A percentile compares a stretch with the other conserved stretches of the same genome.
Evolutionary conservation across 35 echinoderm and acorn worm genomes (phyloP).

Genomic region (Apostichopus parvimensis): DNA sequence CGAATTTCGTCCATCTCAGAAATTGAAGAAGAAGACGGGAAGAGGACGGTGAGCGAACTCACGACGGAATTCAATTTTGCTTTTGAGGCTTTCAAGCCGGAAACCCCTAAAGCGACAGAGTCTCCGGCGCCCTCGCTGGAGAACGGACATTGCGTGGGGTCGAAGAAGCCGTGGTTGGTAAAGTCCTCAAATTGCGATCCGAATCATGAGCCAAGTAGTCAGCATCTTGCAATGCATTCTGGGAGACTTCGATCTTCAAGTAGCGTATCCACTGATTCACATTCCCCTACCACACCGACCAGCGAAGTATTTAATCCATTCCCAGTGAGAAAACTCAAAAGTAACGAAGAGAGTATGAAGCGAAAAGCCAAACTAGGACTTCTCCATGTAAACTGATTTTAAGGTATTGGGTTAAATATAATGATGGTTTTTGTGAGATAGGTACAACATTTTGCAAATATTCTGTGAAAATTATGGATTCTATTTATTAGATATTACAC

Average conservation of each 20-base stretch:
- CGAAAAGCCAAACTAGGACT: slow-evolving; percentile 35
- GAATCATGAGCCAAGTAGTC: background rate
- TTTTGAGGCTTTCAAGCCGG: slow-evolving; percentile 74
- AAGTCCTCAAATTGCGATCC: background rate
- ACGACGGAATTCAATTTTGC: slow-evolving; percentile 68
- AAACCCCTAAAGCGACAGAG: slow-evolving; percentile 28
- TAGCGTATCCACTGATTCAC: slow-evolving; percentile 6
- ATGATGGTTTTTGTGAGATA: too few species aligned
- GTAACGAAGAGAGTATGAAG: slow-evolving; percentile 37
- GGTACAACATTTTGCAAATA: too few species aligned
- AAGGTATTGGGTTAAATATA: too few species aligned
- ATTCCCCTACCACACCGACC: background rate
- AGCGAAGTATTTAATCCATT: slow-evolving; percentile 53
- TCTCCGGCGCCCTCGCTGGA: background rate
- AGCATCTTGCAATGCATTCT: background rate
- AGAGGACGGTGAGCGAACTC: slow-evolving; percentile 18
- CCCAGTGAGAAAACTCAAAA: slow-evolving; percentile 23
- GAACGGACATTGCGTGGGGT: slow-evolving; percentile 15
- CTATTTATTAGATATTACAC: too few species aligned
- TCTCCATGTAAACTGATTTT: slow-evolving; percentile 7
- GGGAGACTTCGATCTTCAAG: slow-evolving; percentile 11
- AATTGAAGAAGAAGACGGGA: background rate
- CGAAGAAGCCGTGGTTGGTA: slow-evolving; percentile 29
- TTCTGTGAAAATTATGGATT: too few species aligned
- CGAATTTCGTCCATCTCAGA: slow-evolving; percentile 32